Evolutionary conservation across 2,113 vertebrate genomes (phyloP).

Genomic region (Dasypus novemcinctus): DNA sequence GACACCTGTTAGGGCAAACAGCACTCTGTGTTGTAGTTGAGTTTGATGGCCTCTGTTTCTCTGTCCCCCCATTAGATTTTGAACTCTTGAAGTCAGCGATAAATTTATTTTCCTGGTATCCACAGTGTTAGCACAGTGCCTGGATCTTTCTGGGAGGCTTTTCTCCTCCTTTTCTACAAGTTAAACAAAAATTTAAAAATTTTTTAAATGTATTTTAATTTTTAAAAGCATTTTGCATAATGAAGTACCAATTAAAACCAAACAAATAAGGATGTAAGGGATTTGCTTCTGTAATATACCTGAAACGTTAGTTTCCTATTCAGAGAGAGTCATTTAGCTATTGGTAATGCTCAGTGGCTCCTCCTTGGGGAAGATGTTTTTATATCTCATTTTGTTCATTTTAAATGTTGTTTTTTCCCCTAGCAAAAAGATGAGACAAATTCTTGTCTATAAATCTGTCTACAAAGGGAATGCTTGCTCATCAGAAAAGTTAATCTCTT

Average conservation of each 20-base stretch:
- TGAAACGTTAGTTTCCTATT: background rate
- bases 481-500: background rate
- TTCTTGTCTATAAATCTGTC: background rate
- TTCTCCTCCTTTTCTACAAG: background rate
- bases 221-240: background rate
- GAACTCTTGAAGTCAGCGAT: background rate
- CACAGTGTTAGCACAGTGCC: background rate
- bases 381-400: conserved; percentile 26
- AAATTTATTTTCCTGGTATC: background rate
- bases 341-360: background rate
- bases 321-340: background rate
- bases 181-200: background rate
- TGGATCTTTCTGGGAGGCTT: background rate
- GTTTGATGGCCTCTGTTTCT: background rate
- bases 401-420: background rate
- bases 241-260: background rate
- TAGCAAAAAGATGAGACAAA: background rate
- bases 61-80: background rate
- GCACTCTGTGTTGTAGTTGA: background rate
- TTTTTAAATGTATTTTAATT: background rate
- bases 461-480: conserved; percentile 7
- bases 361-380: background rate
- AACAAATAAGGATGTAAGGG: background rate
- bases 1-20: background rate
- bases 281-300: background rate